These are phyloP conservation scores for Anisognathus igniventris DNA, from an alignment of 2,797 vertebrate genomes.

Conservation along the genomic window DNA sequence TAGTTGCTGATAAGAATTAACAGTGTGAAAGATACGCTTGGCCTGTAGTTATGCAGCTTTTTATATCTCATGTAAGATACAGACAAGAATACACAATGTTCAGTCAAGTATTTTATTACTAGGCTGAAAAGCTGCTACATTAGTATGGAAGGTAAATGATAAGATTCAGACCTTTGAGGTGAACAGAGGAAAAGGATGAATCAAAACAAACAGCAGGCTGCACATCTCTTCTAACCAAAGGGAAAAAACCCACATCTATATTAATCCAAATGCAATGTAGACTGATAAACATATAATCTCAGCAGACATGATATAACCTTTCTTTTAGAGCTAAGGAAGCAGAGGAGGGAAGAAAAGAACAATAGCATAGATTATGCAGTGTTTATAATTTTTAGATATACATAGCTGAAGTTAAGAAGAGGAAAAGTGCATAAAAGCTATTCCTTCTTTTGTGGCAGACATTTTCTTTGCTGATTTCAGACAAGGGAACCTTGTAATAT, in stretches of 20 bases:
- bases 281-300: not conserved
- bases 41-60: not conserved
- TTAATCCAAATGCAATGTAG: not conserved
- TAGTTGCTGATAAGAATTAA: slow-evolving; percentile 2
- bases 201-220: not conserved
- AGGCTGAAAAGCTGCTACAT: not conserved
- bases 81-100: not conserved
- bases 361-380: not conserved
- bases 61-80: not conserved
- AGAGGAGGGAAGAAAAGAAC: not conserved
- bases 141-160: not conserved
- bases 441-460: not conserved
- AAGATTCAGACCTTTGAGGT: not conserved
- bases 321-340: not conserved
- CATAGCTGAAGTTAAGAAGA: not conserved
- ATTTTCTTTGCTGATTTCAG: not conserved
- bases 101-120: not conserved
- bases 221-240: not conserved
- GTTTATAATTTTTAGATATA: not conserved
- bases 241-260: not conserved
- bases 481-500: not conserved
- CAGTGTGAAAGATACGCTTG: not conserved
- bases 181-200: not conserved
- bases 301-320: not conserved
- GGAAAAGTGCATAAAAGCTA: not conserved